Evolutionary conservation across 2,113 vertebrate genomes (phyloP), one percentile per base, ranked within the genome.

Genomic region (Hystrix brachyura): DNA sequence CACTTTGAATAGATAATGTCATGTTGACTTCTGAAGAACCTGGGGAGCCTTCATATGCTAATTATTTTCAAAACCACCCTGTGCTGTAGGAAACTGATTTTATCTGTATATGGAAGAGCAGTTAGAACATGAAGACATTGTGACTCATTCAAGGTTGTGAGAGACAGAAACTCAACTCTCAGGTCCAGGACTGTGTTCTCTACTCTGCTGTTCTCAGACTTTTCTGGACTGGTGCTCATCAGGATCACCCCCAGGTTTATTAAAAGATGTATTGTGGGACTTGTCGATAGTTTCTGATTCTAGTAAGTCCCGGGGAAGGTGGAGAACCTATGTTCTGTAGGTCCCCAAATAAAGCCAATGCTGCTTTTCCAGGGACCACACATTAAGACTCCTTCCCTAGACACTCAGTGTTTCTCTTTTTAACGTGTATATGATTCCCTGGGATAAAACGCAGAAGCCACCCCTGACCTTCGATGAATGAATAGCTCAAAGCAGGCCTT

Each of bases 41-140:
- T 43, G 34, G 81, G 53, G 72, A 87, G 21, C 91, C 88, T 93
- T 93, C 74, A 87, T 76, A 29, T 84, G 65, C 80, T 94, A 25
- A 21, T 76, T 87, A 51, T 62, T 96, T 83, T 94, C 82, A 87
- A 76, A 96, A 85, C 69, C 19, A 62, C 64, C 59, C 64, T 89
- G n/a, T 93, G 38, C 94, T 38, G 15, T 48, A 60, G 91, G 62
- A 90, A 92, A 87, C 46, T n/a, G 38, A 48, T 92, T 90, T 62
- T 94, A 81, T 95, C 95, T 96, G 69, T 91, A 12, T 11, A 71
- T 46, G 60, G 57, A 93, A 88, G n/a, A 19, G 43, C 91, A 96
- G n/a, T 79, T 92, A 94, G 59, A 92, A 72, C 15, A 3, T 67
- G 46, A 90, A 94, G 67, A 95, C 51, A 7, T 19, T 55, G n/a